Percentiles rank a stretch among this genome's conserved stretches.
Evolutionary conservation across 2,797 vertebrate species (phyloP).

Genomic region (Cuniculus paca): DNA sequence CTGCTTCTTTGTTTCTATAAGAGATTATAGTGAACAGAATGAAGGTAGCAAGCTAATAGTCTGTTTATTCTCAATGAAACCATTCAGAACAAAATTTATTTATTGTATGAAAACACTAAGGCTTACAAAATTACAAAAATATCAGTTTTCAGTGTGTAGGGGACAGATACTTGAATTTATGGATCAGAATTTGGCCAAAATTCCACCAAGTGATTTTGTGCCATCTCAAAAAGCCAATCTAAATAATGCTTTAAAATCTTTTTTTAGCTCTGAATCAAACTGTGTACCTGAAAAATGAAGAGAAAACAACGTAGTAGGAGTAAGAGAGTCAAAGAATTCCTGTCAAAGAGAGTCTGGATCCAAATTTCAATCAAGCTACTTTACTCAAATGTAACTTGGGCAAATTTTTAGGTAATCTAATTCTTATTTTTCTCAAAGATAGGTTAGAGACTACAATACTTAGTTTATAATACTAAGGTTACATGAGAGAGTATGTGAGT

Average conservation of each 20-base stretch:
- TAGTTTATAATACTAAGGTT: neutral
- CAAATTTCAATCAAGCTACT: neutral
- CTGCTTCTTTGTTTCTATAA: conserved; percentile 52
- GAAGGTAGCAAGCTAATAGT: conserved; percentile 10
- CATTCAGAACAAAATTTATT: conserved; percentile 31
- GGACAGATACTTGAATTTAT: conserved; percentile 21
- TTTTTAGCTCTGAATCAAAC: neutral
- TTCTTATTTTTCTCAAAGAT: neutral
- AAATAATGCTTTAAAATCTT: neutral
- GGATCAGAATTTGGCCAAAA: neutral
- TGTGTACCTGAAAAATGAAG: neutral
- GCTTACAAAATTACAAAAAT: conserved; percentile 17
- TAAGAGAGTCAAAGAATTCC: neutral
- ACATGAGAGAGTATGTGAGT: neutral
- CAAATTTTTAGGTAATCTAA: neutral
- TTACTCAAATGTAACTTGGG: neutral
- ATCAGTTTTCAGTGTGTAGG: neutral
- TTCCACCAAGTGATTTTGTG: neutral
- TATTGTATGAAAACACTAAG: conserved; percentile 10
- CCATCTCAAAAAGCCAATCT: neutral
- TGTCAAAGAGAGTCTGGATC: neutral
- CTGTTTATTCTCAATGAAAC: conserved; percentile 45
- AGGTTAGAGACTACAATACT: neutral
- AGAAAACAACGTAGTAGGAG: neutral
- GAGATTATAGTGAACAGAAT: conserved; percentile 45